Conservation (phyloP, 1,140 invertebrate species). For the Bilobella aurantiaca region DNA sequence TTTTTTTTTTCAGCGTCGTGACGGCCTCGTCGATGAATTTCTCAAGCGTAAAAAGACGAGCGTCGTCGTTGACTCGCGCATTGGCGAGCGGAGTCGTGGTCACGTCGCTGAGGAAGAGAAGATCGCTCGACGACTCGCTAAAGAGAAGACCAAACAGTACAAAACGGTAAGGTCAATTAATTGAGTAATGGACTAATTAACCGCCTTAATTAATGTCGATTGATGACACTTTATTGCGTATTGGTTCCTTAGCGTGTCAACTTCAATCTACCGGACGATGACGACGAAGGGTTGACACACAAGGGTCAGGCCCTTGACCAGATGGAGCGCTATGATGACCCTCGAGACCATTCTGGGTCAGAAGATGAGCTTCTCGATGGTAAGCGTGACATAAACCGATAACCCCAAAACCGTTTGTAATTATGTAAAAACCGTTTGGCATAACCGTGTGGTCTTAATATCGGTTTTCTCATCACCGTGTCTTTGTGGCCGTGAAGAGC, state of each 20-base stretch:
- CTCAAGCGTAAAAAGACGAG: neutral
- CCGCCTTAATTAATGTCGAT: neutral
- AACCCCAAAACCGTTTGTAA: no score
- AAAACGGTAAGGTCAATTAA: conserved; percentile 44
- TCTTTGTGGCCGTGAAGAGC: no score
- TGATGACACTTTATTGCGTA: no score
- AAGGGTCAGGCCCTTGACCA: conserved; percentile 75
- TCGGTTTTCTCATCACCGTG: no score
- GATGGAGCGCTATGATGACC: conserved; percentile 83
- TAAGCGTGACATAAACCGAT: no score
- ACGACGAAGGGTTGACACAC: conserved; percentile 73
- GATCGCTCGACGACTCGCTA: conserved; percentile 67
- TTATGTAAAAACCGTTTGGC: no score
- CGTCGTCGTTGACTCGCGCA: neutral
- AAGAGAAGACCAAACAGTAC: conserved; percentile 58
- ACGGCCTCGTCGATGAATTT: neutral
- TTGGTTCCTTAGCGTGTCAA: conserved; percentile 52
- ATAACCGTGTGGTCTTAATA: no score
- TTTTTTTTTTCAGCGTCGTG: neutral
- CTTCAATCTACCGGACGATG: conserved; percentile 64
- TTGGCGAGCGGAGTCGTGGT: neutral
- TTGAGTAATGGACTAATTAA: neutral
- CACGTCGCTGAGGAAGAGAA: conserved; percentile 60
- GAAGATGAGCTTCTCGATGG: conserved; percentile 48
- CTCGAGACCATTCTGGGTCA: conserved; percentile 58